Percentiles rank a stretch among this genome's conserved stretches.
Evolutionary conservation across 37 sponge, comb jelly and placozoan genomes (phyloP).

Genomic region (Beroe ovata): DNA sequence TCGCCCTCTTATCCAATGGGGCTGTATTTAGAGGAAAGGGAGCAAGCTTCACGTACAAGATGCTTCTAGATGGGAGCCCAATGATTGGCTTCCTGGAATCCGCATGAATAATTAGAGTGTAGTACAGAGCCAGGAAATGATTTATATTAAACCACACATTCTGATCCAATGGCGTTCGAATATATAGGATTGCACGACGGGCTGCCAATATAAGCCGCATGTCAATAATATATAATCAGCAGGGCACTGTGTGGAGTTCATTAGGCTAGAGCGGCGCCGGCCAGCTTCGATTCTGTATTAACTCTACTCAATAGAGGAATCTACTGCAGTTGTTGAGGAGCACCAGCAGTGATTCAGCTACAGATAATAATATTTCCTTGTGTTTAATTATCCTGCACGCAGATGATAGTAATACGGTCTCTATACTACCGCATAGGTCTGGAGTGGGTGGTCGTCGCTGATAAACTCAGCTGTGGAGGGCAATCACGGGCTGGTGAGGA

Average conservation of each 20-base stretch:
- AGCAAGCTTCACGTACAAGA: too few relatives aligned
- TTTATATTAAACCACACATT: not conserved
- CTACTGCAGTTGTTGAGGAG: too few relatives aligned
- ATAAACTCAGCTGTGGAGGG: conserved; percentile 18
- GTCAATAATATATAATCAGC: not conserved
- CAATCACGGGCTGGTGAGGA: not conserved
- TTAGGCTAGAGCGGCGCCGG: not conserved
- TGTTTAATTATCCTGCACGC: too few relatives aligned
- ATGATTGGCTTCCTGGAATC: not conserved
- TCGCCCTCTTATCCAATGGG: too few relatives aligned
- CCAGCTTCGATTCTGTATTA: not conserved
- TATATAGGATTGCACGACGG: not conserved
- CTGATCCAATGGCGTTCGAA: not conserved
- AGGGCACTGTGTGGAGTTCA: not conserved
- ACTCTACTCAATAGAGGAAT: too few relatives aligned
- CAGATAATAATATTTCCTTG: not conserved
- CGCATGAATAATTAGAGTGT: not conserved
- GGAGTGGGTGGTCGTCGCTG: conserved; percentile 57
- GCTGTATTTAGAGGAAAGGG: too few relatives aligned
- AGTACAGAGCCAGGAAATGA: not conserved
- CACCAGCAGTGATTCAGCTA: too few relatives aligned
- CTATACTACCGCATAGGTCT: too few relatives aligned
- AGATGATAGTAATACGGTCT: too few relatives aligned
- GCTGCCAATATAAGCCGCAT: too few relatives aligned
- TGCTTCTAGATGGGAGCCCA: too few relatives aligned